phyloP scores from a whole-genome alignment of 2,888 invertebrate species.

The Drosophila sordidapex region DNA sequence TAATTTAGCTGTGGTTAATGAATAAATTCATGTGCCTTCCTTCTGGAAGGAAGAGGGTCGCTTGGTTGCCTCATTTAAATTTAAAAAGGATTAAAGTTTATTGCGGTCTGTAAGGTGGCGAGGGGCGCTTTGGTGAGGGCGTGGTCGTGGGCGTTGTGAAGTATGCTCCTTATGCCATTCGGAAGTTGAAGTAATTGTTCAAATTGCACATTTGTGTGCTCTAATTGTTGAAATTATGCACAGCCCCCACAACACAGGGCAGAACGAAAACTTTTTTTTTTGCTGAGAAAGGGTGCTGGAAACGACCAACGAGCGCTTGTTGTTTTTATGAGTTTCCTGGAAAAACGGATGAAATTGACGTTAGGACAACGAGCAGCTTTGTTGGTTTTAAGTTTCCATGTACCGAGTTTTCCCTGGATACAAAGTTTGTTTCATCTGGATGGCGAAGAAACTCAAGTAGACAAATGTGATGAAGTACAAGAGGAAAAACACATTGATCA shows the following conservation, averaged over 20 bases:
- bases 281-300: conserved; percentile 16
- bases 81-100: conserved; percentile 69
- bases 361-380: conserved; percentile 1
- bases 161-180: conserved; percentile 64
- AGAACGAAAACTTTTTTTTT: conserved; percentile 37
- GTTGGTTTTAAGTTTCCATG: conserved; percentile 35
- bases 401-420: conserved; percentile 3
- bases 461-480: not conserved
- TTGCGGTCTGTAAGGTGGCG: conserved; percentile 16
- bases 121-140: conserved; percentile 23
- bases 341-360: conserved; percentile 10
- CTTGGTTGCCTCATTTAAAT: conserved; percentile 59
- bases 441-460: not conserved
- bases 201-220: conserved; percentile 74
- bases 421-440: conserved; percentile 20
- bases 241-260: conserved; percentile 22
- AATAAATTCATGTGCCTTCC: conserved; percentile 49
- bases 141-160: conserved; percentile 33
- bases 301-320: conserved; percentile 48
- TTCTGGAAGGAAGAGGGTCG: not conserved
- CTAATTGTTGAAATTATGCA: conserved; percentile 70
- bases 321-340: conserved; percentile 54
- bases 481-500: conserved; percentile 1
- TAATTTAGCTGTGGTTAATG: conserved; percentile 57
- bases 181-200: conserved; percentile 70